phyloP scores from a whole-genome alignment of 2,113 vertebrate species.

The Pycnonotus jocosus region DNA sequence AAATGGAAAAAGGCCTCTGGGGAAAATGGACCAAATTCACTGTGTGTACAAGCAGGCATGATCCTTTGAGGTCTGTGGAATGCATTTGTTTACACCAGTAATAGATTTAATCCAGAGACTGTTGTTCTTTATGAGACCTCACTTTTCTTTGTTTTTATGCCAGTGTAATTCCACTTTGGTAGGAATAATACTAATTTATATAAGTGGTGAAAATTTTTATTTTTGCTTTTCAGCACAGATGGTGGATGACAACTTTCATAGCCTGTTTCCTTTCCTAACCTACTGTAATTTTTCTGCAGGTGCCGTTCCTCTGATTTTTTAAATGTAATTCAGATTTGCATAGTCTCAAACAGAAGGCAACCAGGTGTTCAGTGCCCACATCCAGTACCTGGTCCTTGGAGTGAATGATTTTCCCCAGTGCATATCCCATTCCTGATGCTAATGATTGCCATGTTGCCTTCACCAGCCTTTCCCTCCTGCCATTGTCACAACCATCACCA shows the following conservation, averaged over 20 bases:
- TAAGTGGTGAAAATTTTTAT: not conserved
- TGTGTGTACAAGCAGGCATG: not conserved
- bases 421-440: not conserved
- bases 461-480: not conserved
- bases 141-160: constrained; percentile 16
- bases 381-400: not conserved
- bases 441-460: not conserved
- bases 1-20: constrained; percentile 47
- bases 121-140: not conserved
- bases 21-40: constrained; percentile 22
- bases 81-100: not conserved
- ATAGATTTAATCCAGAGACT: not conserved
- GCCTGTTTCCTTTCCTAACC: not conserved
- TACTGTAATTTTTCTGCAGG: not conserved
- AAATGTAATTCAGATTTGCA: not conserved
- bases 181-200: not conserved
- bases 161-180: not conserved
- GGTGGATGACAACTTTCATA: not conserved
- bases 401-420: not conserved
- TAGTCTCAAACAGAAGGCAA: not conserved
- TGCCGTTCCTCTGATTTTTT: not conserved
- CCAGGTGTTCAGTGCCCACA: not conserved
- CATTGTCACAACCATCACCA: not conserved
- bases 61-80: constrained; percentile 15
- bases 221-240: not conserved